Conservation (phyloP, 2,797 vertebrate species). For the Melanotaenia trifasciata region DNA sequence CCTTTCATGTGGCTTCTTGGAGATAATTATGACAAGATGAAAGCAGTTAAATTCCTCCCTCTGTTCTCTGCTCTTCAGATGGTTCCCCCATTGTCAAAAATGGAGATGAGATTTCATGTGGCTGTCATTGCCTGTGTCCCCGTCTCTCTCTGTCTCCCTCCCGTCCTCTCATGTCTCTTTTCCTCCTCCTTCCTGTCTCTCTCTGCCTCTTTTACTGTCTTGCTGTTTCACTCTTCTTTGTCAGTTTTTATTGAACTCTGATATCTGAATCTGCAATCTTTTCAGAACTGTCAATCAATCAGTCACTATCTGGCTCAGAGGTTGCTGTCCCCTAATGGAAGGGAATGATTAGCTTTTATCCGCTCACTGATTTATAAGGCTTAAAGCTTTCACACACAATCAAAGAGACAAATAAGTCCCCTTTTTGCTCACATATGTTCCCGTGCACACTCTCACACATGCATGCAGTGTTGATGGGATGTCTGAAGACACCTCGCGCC, state of each 20-base stretch:
- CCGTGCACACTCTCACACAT: slow-evolving; percentile 13
- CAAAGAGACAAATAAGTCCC: slow-evolving; percentile 68
- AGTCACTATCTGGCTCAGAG: slow-evolving; percentile 69
- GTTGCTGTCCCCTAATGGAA: slow-evolving; percentile 77
- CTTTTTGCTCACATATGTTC: slow-evolving; percentile 59
- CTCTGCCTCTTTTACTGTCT: slow-evolving; percentile 57
- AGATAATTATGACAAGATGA: slow-evolving; percentile 88
- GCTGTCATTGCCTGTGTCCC: slow-evolving; percentile 81
- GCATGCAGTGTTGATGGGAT: slow-evolving; percentile 57
- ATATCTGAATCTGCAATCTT: slow-evolving; percentile 69
- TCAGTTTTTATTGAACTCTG: slow-evolving; percentile 79
- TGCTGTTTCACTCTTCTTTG: slow-evolving; percentile 72
- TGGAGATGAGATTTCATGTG: slow-evolving; percentile 86
- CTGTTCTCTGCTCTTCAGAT: slow-evolving; percentile 84
- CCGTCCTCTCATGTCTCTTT: slow-evolving; percentile 52
- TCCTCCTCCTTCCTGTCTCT: slow-evolving; percentile 60
- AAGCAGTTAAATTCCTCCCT: slow-evolving; percentile 85
- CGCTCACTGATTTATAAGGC: slow-evolving; percentile 62
- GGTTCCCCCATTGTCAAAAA: slow-evolving; percentile 87
- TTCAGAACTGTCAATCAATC: slow-evolving; percentile 79
- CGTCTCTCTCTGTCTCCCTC: slow-evolving; percentile 61
- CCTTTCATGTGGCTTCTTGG: slow-evolving; percentile 85
- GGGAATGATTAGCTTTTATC: slow-evolving; percentile 73
- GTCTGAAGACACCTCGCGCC: slow-evolving; percentile 59
- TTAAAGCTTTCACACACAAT: slow-evolving; percentile 66